phyloP scores from a whole-genome alignment of 2,113 vertebrate species.

The Irena cyanogastra region DNA sequence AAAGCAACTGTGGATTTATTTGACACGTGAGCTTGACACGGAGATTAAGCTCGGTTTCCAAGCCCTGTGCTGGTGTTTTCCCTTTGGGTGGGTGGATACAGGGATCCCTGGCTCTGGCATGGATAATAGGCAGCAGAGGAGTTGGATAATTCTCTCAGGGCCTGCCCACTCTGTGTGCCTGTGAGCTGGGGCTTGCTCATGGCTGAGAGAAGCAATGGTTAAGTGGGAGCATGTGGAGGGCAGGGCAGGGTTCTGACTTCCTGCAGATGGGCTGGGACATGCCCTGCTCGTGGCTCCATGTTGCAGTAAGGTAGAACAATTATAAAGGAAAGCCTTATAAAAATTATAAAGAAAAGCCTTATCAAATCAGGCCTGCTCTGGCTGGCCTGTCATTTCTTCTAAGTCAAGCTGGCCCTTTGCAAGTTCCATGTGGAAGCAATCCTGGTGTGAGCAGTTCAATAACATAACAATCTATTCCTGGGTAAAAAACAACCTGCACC shows the following conservation, averaged over 20 bases:
- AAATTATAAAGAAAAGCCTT: neutral
- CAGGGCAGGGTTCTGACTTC: neutral
- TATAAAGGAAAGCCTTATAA: no score
- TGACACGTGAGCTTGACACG: neutral
- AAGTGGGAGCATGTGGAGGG: neutral
- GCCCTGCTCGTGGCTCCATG: neutral
- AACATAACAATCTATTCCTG: neutral
- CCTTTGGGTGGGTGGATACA: neutral
- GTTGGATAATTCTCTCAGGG: accelerated
- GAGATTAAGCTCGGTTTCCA: neutral
- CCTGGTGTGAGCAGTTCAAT: neutral
- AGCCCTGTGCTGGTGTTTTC: neutral
- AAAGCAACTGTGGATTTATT: neutral
- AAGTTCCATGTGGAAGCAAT: neutral
- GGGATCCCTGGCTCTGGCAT: neutral
- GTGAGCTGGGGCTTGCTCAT: neutral
- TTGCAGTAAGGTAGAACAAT: neutral
- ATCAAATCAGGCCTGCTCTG: neutral
- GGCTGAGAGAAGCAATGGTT: neutral
- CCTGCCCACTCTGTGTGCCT: neutral
- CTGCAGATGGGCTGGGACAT: neutral
- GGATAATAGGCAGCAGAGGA: accelerated
- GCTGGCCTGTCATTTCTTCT: neutral
- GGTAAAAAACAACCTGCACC: neutral
- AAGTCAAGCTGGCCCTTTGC: neutral